A percentile compares a stretch with the other conserved stretches of the same genome.
phyloP scores from a whole-genome alignment of 2,888 invertebrate species.

The Pachymerium ferrugineum region DNA sequence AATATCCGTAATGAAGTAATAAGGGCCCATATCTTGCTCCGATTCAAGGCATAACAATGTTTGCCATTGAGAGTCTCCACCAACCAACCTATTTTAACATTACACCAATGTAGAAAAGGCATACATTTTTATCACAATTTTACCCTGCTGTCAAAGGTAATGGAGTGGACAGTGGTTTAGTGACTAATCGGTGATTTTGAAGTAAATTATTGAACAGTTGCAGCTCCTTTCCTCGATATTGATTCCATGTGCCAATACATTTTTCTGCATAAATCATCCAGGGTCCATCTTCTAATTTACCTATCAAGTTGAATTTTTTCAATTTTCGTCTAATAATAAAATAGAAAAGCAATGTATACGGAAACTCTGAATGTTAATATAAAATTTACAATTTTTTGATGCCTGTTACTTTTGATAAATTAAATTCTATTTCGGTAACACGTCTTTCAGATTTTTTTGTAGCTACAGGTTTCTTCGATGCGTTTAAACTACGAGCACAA shows the following conservation, averaged over 20 bases:
- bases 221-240: slow-evolving; percentile 3
- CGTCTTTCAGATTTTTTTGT: too few relatives aligned
- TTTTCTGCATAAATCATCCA: not conserved
- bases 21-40: not conserved
- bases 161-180: not conserved
- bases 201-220: not conserved
- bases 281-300: not conserved
- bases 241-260: not conserved
- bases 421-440: too few relatives aligned
- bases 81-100: not conserved
- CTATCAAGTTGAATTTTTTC: not conserved
- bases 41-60: not conserved
- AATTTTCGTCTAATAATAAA: too few relatives aligned
- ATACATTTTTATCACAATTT: not conserved
- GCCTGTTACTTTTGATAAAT: not conserved
- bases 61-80: not conserved
- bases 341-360: not conserved
- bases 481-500: too few relatives aligned
- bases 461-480: too few relatives aligned
- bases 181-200: not conserved
- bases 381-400: not conserved
- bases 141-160: not conserved
- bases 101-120: not conserved
- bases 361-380: not conserved
- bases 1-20: not conserved